Conservation (phyloP, 2,797 vertebrate genomes). For the Lithobates sylvaticus region DNA sequence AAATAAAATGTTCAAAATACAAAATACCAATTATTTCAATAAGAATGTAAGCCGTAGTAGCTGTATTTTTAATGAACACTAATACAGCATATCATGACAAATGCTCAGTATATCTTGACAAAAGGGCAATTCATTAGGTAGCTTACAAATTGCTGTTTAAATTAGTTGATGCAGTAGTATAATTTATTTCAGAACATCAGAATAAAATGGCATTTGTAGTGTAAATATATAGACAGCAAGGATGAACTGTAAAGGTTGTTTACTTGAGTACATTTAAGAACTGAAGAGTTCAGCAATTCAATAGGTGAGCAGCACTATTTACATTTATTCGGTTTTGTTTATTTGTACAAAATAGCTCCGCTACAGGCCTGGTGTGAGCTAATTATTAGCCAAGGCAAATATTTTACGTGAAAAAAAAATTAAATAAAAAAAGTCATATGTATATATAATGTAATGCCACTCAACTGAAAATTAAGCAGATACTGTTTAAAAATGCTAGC, state of each 20-base stretch:
- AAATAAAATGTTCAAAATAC: slow-evolving; percentile 64
- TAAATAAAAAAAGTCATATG: no score
- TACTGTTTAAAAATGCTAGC: no score
- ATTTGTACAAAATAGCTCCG: not conserved
- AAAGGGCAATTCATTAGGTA: slow-evolving; percentile 76
- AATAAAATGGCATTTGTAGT: not conserved
- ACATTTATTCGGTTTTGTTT: not conserved
- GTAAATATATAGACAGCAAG: no score
- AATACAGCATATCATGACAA: slow-evolving; percentile 78
- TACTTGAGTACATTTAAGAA: not conserved
- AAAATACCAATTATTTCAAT: slow-evolving; percentile 75
- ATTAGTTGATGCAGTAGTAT: slow-evolving; percentile 8
- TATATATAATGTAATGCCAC: no score
- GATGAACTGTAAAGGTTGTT: no score
- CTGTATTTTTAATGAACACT: slow-evolving; percentile 79
- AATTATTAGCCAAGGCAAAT: not conserved
- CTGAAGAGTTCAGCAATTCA: not conserved
- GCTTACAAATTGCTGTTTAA: slow-evolving; percentile 69
- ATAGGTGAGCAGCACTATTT: not conserved
- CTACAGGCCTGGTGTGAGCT: not conserved
- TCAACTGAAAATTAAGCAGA: no score
- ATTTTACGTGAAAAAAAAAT: no score
- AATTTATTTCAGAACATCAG: not conserved
- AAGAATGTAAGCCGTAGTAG: slow-evolving; percentile 78
- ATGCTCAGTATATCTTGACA: slow-evolving; percentile 77